Evolutionary conservation across 2,113 vertebrate genomes (phyloP), one percentile per base, ranked within the genome.

Genomic region (Prionailurus viverrinus): DNA sequence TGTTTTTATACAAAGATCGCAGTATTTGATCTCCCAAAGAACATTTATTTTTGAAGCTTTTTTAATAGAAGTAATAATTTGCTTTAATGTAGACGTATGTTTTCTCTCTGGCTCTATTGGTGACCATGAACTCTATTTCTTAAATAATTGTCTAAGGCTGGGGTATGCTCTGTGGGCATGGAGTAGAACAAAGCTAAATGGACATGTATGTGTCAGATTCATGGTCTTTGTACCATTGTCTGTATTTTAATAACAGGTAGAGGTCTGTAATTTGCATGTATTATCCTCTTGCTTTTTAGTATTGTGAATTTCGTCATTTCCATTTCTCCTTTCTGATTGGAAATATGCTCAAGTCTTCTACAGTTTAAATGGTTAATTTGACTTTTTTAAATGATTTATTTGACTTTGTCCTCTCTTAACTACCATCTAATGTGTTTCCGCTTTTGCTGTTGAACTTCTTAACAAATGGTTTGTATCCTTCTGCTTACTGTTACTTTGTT

Each of bases 21-120:
- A 74, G 29, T 83, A 45, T 92, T 73, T 83, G 45, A 45, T 81
- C 45, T 13, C n/a, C 58, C 51, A 79, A 63, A 68, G 48, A 93
- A 53, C 23, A 81, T 85, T 23, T 69, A 5, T 80, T 82, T 91
- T 80, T 69, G 36, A 83, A 12, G 8, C 73, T 94, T 96, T 91
- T 92, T 51, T 90, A 39, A 66, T 39, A n/a, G 41, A 90, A 92
- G 33, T 74, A 93, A 41, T 95, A 80, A 89, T 73, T 93, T 29
- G 68, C 27, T 73, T 93, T 96, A 83, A 84, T 79, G 29, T 88
- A 76, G 27, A 91, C 55, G 25, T n/a, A 90, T 14, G 7, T 89
- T 96, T 95, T 96, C 58, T 96, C 19, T 27, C 58, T 95, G 18
- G 45, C 68, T 81, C 1, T 53, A 73, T 41, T 92, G 27, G 80